These are phyloP conservation scores for Aurelia sp. DNA, from an alignment of 30 jellyfish, hydroid and myxozoan genomes.

Conservation along the genomic window DNA sequence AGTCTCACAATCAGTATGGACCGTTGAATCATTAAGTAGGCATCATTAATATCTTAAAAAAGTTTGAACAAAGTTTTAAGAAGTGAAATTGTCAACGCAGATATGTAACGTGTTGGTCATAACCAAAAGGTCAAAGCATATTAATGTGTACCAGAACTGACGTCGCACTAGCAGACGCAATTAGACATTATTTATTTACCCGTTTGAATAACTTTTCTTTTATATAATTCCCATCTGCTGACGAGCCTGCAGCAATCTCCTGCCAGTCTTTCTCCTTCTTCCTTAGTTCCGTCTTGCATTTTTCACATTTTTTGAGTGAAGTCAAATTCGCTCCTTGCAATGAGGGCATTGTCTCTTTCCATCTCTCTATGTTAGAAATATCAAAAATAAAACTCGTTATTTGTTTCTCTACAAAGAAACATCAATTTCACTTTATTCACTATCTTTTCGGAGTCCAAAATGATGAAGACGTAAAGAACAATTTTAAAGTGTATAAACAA, in stretches of 20 bases:
- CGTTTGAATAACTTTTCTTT: constrained; percentile 28
- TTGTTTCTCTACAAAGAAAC: not conserved
- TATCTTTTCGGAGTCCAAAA: not conserved
- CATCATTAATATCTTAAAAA: too few species aligned
- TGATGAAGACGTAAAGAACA: too few species aligned
- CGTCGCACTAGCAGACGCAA: not conserved
- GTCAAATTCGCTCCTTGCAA: constrained; percentile 6
- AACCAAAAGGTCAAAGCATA: not conserved
- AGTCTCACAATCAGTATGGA: too few species aligned
- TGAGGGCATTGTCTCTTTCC: not conserved
- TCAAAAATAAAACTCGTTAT: not conserved
- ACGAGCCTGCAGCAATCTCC: constrained; percentile 1
- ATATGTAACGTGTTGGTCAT: not conserved
- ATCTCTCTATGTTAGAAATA: not conserved
- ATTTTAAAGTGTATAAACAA: too few species aligned
- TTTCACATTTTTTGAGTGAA: constrained; percentile 1
- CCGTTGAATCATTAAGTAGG: too few species aligned
- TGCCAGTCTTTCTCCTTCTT: constrained; percentile 21
- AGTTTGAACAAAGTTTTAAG: too few species aligned
- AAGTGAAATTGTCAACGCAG: too few species aligned
- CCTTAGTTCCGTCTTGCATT: not conserved
- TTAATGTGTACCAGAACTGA: not conserved
- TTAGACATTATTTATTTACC: not conserved
- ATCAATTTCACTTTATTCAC: not conserved
- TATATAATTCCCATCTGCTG: constrained; percentile 7